These are phyloP conservation scores for Volucella inflata DNA, from an alignment of 2,888 invertebrate species.

Conservation along the genomic window DNA sequence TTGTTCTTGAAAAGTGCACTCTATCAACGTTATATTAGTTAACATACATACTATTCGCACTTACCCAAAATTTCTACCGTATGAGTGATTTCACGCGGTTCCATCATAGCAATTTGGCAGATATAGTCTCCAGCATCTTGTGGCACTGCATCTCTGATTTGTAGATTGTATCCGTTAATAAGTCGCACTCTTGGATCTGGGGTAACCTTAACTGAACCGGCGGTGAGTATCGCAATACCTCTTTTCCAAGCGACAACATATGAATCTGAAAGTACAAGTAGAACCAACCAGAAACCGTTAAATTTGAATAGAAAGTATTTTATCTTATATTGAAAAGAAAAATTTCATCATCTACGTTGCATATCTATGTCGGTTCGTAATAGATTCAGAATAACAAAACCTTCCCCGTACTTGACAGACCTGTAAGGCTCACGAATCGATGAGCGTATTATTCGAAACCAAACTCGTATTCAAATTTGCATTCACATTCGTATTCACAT, in stretches of 20 bases:
- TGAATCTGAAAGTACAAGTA: slow-evolving; percentile 83
- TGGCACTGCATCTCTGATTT: slow-evolving; percentile 87
- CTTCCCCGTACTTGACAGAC: neutral
- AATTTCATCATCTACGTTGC: too few relatives aligned
- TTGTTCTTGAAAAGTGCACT: slow-evolving; percentile 36
- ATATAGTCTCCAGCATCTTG: slow-evolving; percentile 88
- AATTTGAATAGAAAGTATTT: neutral
- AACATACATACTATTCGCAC: slow-evolving; percentile 76
- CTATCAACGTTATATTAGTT: slow-evolving; percentile 23
- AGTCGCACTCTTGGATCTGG: slow-evolving; percentile 87
- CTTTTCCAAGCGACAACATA: slow-evolving; percentile 88
- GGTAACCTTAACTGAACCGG: slow-evolving; percentile 87
- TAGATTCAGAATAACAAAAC: neutral
- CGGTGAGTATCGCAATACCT: slow-evolving; percentile 87
- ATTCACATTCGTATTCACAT: too few relatives aligned
- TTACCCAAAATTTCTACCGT: slow-evolving; percentile 88
- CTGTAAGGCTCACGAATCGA: neutral
- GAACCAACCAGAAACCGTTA: slow-evolving; percentile 32
- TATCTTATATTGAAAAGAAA: too few relatives aligned
- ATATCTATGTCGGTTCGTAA: too few relatives aligned
- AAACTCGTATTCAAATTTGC: too few relatives aligned
- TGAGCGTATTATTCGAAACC: slow-evolving; percentile 9
- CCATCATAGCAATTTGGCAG: slow-evolving; percentile 88
- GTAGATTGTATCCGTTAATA: slow-evolving; percentile 87
- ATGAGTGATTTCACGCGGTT: slow-evolving; percentile 87